Evolutionary conservation across 2,113 vertebrate genomes (phyloP).

Genomic region (Gopherus evgoodei): DNA sequence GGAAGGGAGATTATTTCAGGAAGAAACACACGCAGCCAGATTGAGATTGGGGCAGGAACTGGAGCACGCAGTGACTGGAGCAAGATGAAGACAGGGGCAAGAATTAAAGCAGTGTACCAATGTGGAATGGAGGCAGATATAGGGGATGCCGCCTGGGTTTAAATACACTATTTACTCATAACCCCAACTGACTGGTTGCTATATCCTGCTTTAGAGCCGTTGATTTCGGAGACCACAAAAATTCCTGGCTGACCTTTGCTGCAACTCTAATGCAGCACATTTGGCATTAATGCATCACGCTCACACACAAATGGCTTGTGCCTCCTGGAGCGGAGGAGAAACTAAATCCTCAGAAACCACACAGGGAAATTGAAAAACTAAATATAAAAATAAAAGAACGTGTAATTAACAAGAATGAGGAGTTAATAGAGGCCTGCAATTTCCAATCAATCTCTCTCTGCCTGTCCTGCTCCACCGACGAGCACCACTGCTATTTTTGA

Average conservation of each 20-base stretch:
- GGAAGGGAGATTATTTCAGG: constrained; percentile 18
- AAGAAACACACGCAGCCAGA: neutral
- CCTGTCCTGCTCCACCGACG: constrained; percentile 35
- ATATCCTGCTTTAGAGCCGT: neutral
- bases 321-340: neutral
- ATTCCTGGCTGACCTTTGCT: constrained; percentile 34
- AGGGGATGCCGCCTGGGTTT: neutral
- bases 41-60: neutral
- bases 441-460: constrained; percentile 63
- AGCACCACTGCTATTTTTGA: constrained; percentile 67
- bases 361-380: neutral
- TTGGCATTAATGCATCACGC: neutral
- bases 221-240: neutral
- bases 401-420: constrained; percentile 67
- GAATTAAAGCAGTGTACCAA: neutral
- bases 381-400: constrained; percentile 54
- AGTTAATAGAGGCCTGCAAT: constrained; percentile 47
- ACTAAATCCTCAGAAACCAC: neutral
- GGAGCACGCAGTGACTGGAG: neutral
- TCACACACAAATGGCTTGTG: accelerated
- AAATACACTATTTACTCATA: neutral
- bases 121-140: neutral
- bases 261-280: neutral
- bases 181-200: neutral
- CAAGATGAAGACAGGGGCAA: neutral